Percentiles rank a stretch among this genome's conserved stretches.
Conservation (phyloP, 2,888 invertebrate species). For the Tinea pellionella region DNA sequence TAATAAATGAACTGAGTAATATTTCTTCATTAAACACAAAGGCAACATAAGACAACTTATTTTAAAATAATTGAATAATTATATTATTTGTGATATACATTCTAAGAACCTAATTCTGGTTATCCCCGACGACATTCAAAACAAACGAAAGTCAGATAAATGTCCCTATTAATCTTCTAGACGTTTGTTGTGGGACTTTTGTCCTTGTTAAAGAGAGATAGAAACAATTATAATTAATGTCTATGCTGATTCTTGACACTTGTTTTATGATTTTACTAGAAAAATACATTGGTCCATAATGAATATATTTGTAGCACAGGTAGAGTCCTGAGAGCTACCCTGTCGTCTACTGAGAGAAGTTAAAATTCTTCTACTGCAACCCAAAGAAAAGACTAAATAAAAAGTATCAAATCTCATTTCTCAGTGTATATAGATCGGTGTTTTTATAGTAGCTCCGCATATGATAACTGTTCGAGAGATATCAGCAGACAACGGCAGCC, state of each 20-base stretch:
- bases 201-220: slow-evolving; percentile 24
- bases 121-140: slow-evolving; percentile 54
- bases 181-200: slow-evolving; percentile 27
- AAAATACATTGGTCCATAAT: too few species aligned
- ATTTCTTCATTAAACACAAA: neutral
- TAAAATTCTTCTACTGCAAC: too few species aligned
- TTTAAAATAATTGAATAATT: neutral
- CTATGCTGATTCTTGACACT: neutral
- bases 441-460: too few species aligned
- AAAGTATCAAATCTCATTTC: too few species aligned
- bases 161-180: slow-evolving; percentile 51
- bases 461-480: too few species aligned
- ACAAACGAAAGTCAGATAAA: slow-evolving; percentile 62
- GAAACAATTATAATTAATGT: slow-evolving; percentile 5
- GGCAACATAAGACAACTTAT: neutral
- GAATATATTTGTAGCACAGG: too few species aligned
- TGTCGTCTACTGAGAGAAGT: too few species aligned
- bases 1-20: neutral
- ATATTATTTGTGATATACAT: neutral
- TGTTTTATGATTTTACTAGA: neutral
- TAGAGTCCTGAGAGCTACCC: too few species aligned
- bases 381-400: too few species aligned
- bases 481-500: too few species aligned
- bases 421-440: too few species aligned
- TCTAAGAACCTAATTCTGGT: slow-evolving; percentile 42